Conservation (phyloP, 2,113 vertebrate genomes). For the Scatophagus argus region DNA sequence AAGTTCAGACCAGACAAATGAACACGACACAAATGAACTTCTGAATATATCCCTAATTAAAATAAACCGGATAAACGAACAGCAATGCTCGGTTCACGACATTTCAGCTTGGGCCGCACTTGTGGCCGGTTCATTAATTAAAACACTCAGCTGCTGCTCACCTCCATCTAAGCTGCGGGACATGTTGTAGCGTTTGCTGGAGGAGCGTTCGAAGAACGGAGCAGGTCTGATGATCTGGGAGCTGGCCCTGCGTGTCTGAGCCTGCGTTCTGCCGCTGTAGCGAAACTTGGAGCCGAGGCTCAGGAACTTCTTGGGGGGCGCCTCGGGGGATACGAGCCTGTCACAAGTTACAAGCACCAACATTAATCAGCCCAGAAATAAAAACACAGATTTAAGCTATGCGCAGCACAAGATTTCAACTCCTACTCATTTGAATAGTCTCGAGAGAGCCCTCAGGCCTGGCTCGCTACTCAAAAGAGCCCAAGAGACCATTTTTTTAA, state of each 20-base stretch:
- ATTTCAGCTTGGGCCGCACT: background rate
- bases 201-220: constrained; percentile 93
- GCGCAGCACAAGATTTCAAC: background rate
- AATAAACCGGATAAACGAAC: background rate
- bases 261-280: constrained; percentile 96
- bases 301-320: constrained; percentile 96
- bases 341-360: constrained; percentile 20
- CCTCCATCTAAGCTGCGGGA: constrained; percentile 95
- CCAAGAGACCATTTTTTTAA: constrained; percentile 3
- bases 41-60: background rate
- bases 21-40: background rate
- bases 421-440: constrained; percentile 24
- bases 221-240: constrained; percentile 93
- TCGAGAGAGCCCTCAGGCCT: constrained; percentile 28
- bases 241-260: constrained; percentile 94
- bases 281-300: constrained; percentile 97
- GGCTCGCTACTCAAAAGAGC: constrained; percentile 26
- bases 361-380: constrained; percentile 54
- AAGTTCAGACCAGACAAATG: background rate
- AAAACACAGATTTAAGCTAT: constrained; percentile 12
- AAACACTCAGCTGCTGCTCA: constrained; percentile 57
- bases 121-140: background rate
- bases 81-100: background rate
- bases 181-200: constrained; percentile 96
- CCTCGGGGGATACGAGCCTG: constrained; percentile 94